A percentile compares a stretch with the other conserved stretches of the same genome.
These are phyloP conservation scores for Amphiura filiformis DNA, from an alignment of 35 echinoderm and acorn worm genomes.

Conservation along the genomic window DNA sequence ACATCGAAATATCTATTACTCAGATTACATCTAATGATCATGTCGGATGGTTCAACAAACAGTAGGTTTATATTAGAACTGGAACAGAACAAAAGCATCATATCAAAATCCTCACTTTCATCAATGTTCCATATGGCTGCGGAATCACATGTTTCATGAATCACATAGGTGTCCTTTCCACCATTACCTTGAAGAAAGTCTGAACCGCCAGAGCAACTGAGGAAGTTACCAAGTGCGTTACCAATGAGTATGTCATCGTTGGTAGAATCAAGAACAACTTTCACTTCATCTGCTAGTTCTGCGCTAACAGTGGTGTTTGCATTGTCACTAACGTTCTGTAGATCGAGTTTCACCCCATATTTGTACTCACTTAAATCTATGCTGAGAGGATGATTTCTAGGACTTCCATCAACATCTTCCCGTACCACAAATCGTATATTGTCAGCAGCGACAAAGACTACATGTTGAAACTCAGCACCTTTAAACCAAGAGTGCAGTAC, in stretches of 20 bases:
- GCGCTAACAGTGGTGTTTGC: background rate
- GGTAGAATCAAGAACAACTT: conserved; percentile 5
- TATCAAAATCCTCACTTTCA: too few relatives aligned
- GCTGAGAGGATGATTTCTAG: background rate
- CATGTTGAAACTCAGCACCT: conserved; percentile 18
- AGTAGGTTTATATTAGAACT: too few relatives aligned
- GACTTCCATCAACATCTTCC: background rate
- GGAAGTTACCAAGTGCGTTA: conserved; percentile 19
- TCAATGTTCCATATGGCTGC: too few relatives aligned
- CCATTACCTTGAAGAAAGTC: conserved; percentile 29
- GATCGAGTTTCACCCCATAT: background rate
- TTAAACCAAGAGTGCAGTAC: conserved; percentile 20
- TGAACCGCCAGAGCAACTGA: background rate
- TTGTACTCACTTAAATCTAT: conserved; percentile 21
- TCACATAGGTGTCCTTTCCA: conserved; percentile 30
- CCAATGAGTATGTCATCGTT: conserved; percentile 36
- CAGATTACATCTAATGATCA: conserved; percentile 29
- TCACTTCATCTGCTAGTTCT: background rate
- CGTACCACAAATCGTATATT: conserved; percentile 6
- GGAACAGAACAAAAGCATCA: too few relatives aligned
- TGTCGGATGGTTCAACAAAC: too few relatives aligned
- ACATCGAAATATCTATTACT: conserved; percentile 24
- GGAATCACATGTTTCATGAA: too few relatives aligned
- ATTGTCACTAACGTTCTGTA: conserved; percentile 12
- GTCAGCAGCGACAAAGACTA: conserved; percentile 11